phyloP scores from a whole-genome alignment of 2,888 invertebrate genomes.

The Enchytraeus crypticus region DNA sequence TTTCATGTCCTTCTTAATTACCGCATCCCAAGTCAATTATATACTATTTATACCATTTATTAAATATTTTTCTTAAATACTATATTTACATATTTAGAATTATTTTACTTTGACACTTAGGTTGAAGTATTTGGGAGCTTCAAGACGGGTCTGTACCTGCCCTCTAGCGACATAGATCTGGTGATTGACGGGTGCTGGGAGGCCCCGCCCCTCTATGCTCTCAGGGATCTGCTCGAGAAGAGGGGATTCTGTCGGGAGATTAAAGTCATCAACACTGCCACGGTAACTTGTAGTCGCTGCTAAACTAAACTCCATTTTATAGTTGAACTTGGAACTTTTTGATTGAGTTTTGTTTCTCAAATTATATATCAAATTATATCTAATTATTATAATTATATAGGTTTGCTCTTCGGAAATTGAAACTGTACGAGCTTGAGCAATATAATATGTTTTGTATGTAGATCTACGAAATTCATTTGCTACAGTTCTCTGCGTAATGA shows the following conservation, averaged over 20 bases:
- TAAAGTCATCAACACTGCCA: neutral
- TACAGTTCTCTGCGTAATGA: too few relatives aligned
- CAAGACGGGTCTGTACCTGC: conserved; percentile 16
- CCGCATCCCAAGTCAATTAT: too few relatives aligned
- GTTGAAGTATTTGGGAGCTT: conserved; percentile 20
- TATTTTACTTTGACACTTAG: neutral
- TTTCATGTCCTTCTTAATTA: too few relatives aligned
- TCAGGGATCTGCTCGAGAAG: conserved; percentile 7
- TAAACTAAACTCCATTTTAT: neutral
- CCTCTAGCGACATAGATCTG: conserved; percentile 18
- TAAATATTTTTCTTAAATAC: too few relatives aligned
- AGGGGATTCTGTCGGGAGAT: conserved; percentile 5
- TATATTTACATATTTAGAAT: neutral
- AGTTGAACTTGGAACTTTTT: neutral
- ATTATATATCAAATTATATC: too few relatives aligned
- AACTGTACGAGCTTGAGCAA: too few relatives aligned
- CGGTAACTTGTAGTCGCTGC: neutral
- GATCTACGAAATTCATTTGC: too few relatives aligned
- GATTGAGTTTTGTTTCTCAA: too few relatives aligned
- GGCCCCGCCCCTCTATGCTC: conserved; percentile 5
- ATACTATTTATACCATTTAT: too few relatives aligned
- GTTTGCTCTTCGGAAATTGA: too few relatives aligned
- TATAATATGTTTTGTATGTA: too few relatives aligned
- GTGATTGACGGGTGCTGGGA: conserved; percentile 9
- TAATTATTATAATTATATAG: too few relatives aligned